phyloP scores from a whole-genome alignment of 2,113 vertebrate species.

The Serilophus lunatus region DNA sequence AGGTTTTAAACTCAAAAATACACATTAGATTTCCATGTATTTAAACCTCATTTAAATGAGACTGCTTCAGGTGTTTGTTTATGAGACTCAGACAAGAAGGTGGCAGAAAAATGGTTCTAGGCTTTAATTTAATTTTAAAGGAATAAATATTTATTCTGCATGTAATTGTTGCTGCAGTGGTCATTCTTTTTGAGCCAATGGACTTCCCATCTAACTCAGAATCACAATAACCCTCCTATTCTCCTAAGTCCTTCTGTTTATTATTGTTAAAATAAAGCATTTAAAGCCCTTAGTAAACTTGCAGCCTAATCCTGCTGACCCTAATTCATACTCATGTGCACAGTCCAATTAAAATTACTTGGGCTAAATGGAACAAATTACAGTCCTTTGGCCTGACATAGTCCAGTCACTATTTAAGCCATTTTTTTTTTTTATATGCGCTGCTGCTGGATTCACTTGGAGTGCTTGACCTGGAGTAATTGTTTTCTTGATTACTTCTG shows the following conservation, averaged over 20 bases:
- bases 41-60: background rate
- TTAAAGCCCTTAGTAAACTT: slow-evolving; percentile 28
- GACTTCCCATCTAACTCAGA: background rate
- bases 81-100: background rate
- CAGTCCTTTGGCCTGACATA: rapidly evolving
- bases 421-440: background rate
- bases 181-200: background rate
- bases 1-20: background rate
- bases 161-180: background rate
- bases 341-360: slow-evolving; percentile 26
- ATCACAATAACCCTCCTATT: slow-evolving; percentile 2
- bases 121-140: background rate
- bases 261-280: slow-evolving; percentile 35
- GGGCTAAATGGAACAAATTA: background rate
- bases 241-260: background rate
- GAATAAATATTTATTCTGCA: background rate
- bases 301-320: slow-evolving; percentile 16
- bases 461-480: background rate
- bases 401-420: background rate
- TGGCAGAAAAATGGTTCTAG: background rate
- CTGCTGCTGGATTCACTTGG: background rate
- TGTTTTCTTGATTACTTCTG: background rate
- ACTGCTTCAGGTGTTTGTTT: background rate
- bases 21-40: background rate
- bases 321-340: background rate